Evolutionary conservation across 1,140 invertebrate genomes (phyloP), one percentile per base, ranked within the genome.

Genomic region (Neodiprion pinetum): DNA sequence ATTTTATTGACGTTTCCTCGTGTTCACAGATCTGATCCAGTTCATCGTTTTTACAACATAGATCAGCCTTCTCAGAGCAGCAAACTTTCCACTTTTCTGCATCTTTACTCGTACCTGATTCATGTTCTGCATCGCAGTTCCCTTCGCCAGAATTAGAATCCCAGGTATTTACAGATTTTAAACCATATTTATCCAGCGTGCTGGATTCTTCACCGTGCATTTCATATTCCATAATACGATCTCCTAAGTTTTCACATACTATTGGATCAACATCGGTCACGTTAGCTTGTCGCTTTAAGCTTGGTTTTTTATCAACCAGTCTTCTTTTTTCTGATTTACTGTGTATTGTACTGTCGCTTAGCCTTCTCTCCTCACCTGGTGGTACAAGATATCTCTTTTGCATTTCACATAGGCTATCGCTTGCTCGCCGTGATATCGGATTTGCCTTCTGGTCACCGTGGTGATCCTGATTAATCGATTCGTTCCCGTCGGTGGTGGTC

Each of bases 211-310:
- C 5, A 7, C 61, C 5, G 7, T 65, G 12, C 8, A 7, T 21
- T 12, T 14, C 11, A 21, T 69, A 11, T 11, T 69, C 23, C 67
- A 0, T 47, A 11, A 14, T 21, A 11, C 11, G 11, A 21, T 21
- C 12, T 50, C 73, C 71, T 1, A 48, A 67, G 21, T 71, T 72
- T 50, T 71, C 72, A 67, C 76, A 80, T 61, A 72, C 48, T 9
- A n/a, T 69, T 7, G 74, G 73, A 47, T 80, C 78, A 10, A 28
- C 71, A 47, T 84, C 84, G 17, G 70, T 79, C 40, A 86, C 75
- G 76, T 79, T 84, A 7, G 82, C 72, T 49, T 87, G 86, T 28
- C 86, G 80, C 67, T 78, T 84, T 1, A 86, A 68, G 72, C 80
- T 83, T 72, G 68, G 79, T 71, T 80, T 83, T 61, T 76, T 83